Base-by-base conservation (phyloP, 2,113 vertebrate species). In the Castor canadensis region DNA sequence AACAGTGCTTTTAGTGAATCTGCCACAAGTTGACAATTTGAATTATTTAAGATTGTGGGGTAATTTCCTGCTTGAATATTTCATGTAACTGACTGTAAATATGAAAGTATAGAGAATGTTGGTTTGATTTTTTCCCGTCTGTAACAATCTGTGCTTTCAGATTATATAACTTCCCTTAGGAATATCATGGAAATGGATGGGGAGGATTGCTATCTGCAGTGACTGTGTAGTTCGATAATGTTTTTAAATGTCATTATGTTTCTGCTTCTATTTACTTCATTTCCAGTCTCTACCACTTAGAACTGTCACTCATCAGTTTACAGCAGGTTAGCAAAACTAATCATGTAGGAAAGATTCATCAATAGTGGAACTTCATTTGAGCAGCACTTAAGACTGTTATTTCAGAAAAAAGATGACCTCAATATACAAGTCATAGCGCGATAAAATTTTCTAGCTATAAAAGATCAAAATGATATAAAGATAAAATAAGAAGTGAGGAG, bases 31-130 rank as follows among this genome's bases (percentile, higher is more conserved):
- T 95, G 85, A 92, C 45, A 96, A 66, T 94, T 64, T 93, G 49
- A 93, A 96, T 98, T 97, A 94, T 97, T 95, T 92, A 93, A 95
- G 60, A 56, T 93, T 81, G 72, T 15, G 35, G 26, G 58, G 67
- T 93, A 97, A 97, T 95, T 98, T 93, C 77, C 92, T 96, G 54
- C 62, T 97, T 97, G 79, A 76, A 80, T 96, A 79, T 98, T 97
- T 98, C 91, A 86, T 97, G 79, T 97, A 96, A 93, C 97, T 96
- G 92, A 45, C 90, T 96, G 3, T 87, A 95, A 94, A 88, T 89
- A 82, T 91, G 77, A 98, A 95, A 84, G 24, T 84, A 95, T 88
- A 85, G 40, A 89, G 87, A 49, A 64, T 71, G 72, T 91, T 84
- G 79, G 82, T 58, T 83, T 92, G 43, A 75, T 93, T 97, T 97